Conservation (phyloP, 2,888 invertebrate genomes). For the Lamproptera curius region DNA sequence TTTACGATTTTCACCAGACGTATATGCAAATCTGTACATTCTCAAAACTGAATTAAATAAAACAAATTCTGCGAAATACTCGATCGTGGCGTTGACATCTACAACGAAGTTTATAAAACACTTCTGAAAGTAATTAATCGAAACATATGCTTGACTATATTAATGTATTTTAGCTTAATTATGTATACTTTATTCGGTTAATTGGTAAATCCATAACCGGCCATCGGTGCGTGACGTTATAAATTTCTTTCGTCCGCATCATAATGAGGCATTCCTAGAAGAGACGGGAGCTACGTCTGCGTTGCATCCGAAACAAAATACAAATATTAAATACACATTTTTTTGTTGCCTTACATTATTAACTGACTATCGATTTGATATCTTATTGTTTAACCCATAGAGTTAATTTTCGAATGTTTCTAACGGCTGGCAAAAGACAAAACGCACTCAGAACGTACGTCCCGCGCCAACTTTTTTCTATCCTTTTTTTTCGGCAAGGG, state of each 20-base stretch:
- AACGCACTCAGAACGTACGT: conserved; percentile 22
- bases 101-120: too few species aligned
- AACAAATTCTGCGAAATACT: too few species aligned
- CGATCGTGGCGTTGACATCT: too few species aligned
- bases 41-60: too few species aligned
- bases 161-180: too few species aligned
- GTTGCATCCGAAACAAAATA: conserved; percentile 39
- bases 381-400: conserved; percentile 7
- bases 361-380: conserved; percentile 3
- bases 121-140: too few species aligned
- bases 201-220: conserved; percentile 31
- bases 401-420: background rate
- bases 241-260: conserved; percentile 36
- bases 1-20: too few species aligned
- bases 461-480: conserved; percentile 38
- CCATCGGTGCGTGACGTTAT: conserved; percentile 36
- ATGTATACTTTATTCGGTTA: conserved; percentile 19
- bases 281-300: conserved; percentile 35
- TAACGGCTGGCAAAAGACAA: conserved; percentile 3
- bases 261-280: conserved; percentile 61
- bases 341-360: conserved; percentile 13
- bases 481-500: conserved; percentile 36
- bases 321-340: conserved; percentile 31
- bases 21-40: too few species aligned
- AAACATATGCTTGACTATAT: too few species aligned